Base-by-base conservation (phyloP, 2,113 vertebrate genomes). In the Dermatemys mawii region DNA sequence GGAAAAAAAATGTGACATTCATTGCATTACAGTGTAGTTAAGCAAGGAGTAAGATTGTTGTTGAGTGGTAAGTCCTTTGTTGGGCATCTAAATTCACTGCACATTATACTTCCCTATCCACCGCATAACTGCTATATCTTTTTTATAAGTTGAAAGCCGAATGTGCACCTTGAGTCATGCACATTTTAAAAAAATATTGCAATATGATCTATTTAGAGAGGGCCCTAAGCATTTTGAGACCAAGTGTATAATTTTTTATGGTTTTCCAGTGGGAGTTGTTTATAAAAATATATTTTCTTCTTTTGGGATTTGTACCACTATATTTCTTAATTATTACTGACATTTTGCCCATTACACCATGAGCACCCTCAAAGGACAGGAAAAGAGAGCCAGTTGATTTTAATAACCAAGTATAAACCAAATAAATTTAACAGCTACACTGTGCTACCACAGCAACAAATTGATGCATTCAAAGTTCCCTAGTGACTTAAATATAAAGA, bases 251-350 rank as follows among this genome's bases (percentile, higher is more conserved):
- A 97, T 96, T 97, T 97, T 75, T 0, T 78, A 95, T 2, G 60
- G 84, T 96, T 96, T 95, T 97, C 96, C 88, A 86, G 73, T 78
- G 92, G 90, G 95, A 97, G 93, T 95, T 95, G 95, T 80, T 95
- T 97, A 89, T 91, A 96, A 97, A 98, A 97, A 95, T 88, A 95
- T 80, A 81, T 96, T 88, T 88, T 94, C 86, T 93, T 78, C 60
- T 95, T 96, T 94, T 80, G 92, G 96, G 96, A 95, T 90, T 93
- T 91, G 87, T 95, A 89, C 84, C 53, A 96, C 94, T 94, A 96
- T 97, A 95, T 95, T 84, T 97, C 92, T 97, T 98, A 97, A 97
- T 98, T 97, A 96, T 96, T 97, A 88, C 92, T 97, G 92, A 95
- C 96, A 97, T 96, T 97, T 97, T 92, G 93, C 89, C 95, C 49